Percentiles rank a stretch among this genome's conserved stretches.
phyloP scores from a whole-genome alignment of 2,797 vertebrate species.

The Chanos chanos region DNA sequence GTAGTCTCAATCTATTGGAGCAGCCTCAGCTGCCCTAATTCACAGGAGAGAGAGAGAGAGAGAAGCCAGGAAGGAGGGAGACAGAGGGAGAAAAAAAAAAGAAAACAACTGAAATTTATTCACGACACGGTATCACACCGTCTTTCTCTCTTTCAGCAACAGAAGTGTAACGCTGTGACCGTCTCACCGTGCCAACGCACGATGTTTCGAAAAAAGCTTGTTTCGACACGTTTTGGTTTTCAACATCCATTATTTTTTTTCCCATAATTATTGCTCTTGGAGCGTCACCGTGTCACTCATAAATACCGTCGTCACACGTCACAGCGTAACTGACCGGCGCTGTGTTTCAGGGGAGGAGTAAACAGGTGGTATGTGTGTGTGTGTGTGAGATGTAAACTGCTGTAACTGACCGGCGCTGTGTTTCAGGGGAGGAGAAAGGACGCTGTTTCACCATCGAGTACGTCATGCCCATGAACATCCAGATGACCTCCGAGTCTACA shows the following conservation, averaged over 20 bases:
- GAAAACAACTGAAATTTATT: neutral
- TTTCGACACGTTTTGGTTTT: too few species aligned
- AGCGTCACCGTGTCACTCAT: too few species aligned
- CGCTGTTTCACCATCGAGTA: conserved; percentile 94
- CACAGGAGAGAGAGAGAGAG: neutral
- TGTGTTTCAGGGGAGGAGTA: conserved; percentile 82
- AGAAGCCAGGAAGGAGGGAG: neutral
- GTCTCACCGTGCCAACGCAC: too few species aligned
- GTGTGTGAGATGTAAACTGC: neutral
- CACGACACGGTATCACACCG: too few species aligned
- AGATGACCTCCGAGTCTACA: conserved; percentile 91
- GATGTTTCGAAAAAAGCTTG: too few species aligned
- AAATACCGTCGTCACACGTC: too few species aligned
- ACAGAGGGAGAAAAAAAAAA: neutral
- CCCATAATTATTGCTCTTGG: too few species aligned
- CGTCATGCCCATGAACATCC: conserved; percentile 90
- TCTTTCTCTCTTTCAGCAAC: too few species aligned
- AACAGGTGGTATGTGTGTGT: conserved; percentile 77
- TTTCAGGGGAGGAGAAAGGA: conserved; percentile 87
- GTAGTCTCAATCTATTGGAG: neutral
- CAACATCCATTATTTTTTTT: too few species aligned
- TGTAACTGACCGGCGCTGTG: conserved; percentile 9
- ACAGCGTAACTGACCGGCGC: neutral
- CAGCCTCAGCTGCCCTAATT: neutral
- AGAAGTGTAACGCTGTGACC: neutral